phyloP scores from a whole-genome alignment of 2,797 vertebrate species.

The Helarctos malayanus region DNA sequence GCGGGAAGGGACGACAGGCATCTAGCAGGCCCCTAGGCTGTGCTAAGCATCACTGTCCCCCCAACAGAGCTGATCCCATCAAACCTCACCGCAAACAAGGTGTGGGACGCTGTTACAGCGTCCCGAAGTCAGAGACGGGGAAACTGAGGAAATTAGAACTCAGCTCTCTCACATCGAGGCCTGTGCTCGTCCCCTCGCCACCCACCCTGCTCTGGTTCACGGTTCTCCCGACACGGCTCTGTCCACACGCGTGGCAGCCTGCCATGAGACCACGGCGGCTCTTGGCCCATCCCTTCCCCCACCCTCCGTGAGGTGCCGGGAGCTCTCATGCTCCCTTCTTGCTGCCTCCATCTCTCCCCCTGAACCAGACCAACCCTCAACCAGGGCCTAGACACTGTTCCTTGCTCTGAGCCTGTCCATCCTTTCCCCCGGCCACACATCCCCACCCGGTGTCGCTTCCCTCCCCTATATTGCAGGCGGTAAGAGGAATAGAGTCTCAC shows the following conservation, averaged over 20 bases:
- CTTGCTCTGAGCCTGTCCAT: background rate
- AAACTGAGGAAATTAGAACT: background rate
- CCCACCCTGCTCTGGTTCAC: background rate
- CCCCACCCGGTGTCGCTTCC: background rate
- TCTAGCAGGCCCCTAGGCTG: accelerated
- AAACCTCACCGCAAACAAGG: accelerated
- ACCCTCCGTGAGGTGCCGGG: accelerated
- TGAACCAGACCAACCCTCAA: background rate
- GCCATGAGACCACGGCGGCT: background rate
- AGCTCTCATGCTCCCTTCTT: background rate
- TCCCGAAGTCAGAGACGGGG: background rate
- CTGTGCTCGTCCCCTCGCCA: background rate
- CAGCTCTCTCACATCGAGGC: background rate
- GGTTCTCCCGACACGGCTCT: background rate
- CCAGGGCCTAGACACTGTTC: background rate
- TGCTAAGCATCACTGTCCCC: accelerated
- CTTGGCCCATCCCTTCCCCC: background rate
- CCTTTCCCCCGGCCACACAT: background rate
- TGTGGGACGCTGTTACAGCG: accelerated
- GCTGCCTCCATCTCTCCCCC: background rate
- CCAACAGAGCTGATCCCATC: background rate
- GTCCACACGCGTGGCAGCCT: background rate
- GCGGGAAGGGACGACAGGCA: accelerated
- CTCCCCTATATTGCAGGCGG: background rate
- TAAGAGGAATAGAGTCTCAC: background rate